Percentiles rank a stretch among this genome's conserved stretches.
These are phyloP conservation scores for Euzophera pinguis DNA, from an alignment of 2,888 invertebrate species.

Conservation along the genomic window DNA sequence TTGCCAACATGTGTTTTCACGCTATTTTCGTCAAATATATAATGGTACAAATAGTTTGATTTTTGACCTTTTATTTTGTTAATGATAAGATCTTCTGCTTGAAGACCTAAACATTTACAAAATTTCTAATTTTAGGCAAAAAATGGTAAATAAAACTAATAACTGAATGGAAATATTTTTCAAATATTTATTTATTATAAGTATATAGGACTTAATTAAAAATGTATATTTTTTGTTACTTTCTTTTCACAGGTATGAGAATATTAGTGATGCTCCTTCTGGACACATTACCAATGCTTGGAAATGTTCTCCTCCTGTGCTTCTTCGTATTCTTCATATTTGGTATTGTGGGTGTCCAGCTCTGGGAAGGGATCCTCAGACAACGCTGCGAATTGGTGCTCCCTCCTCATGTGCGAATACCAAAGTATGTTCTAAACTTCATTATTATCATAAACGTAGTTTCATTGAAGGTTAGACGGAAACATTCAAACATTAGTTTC, in stretches of 20 bases:
- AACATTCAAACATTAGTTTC: constrained; percentile 18
- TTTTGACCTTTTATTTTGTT: too few species aligned
- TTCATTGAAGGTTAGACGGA: constrained; percentile 17
- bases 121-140: too few species aligned
- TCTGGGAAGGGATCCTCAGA: constrained; percentile 98
- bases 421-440: constrained; percentile 83
- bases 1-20: too few species aligned
- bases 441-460: background rate
- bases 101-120: too few species aligned
- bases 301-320: constrained; percentile 98
- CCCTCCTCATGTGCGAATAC: constrained; percentile 83
- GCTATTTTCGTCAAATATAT: too few species aligned
- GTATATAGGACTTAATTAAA: too few species aligned
- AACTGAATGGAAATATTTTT: too few species aligned
- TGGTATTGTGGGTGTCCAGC: constrained; percentile 99
- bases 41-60: too few species aligned
- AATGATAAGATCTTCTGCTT: too few species aligned
- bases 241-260: constrained; percentile 90
- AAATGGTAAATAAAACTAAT: too few species aligned
- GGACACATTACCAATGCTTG: constrained; percentile 99
- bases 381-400: constrained; percentile 94
- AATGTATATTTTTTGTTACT: background rate
- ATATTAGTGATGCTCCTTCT: constrained; percentile 98
- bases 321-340: constrained; percentile 99
- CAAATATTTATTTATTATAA: too few species aligned